Conservation (phyloP, 2,797 vertebrate species). For the Phalanger gymnotis region DNA sequence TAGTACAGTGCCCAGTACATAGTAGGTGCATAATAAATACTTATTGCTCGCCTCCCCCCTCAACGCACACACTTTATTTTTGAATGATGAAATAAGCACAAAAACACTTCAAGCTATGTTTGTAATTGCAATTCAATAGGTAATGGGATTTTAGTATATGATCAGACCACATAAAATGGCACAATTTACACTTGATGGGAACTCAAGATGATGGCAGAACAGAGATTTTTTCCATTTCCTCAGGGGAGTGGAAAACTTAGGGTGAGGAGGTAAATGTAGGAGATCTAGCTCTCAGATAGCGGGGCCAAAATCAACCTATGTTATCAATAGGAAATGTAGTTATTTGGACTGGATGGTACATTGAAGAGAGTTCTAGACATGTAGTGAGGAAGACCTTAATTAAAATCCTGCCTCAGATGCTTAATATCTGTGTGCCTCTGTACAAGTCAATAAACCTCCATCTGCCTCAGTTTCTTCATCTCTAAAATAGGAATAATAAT, state of each 20-base stretch:
- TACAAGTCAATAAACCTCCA: neutral
- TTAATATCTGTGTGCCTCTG: neutral
- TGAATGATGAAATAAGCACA: slow-evolving; percentile 30
- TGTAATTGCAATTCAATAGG: slow-evolving; percentile 51
- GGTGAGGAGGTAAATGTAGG: neutral
- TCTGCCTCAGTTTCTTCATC: neutral
- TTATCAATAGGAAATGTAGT: neutral
- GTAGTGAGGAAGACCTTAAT: neutral
- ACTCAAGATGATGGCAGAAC: neutral
- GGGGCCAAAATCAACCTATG: neutral
- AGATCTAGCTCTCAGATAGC: neutral
- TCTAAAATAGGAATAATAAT: neutral
- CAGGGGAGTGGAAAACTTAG: neutral
- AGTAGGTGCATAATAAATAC: neutral
- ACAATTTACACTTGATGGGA: neutral
- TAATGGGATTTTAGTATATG: slow-evolving; percentile 36
- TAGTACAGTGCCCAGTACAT: neutral
- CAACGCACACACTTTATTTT: neutral
- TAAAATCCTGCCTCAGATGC: neutral
- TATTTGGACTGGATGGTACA: neutral
- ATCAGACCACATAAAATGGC: neutral
- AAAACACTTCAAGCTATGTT: slow-evolving; percentile 48
- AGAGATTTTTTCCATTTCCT: neutral
- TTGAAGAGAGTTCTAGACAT: neutral
- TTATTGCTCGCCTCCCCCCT: neutral